phyloP scores from a whole-genome alignment of 2,113 vertebrate genomes.

The Scartelaos histophorus region DNA sequence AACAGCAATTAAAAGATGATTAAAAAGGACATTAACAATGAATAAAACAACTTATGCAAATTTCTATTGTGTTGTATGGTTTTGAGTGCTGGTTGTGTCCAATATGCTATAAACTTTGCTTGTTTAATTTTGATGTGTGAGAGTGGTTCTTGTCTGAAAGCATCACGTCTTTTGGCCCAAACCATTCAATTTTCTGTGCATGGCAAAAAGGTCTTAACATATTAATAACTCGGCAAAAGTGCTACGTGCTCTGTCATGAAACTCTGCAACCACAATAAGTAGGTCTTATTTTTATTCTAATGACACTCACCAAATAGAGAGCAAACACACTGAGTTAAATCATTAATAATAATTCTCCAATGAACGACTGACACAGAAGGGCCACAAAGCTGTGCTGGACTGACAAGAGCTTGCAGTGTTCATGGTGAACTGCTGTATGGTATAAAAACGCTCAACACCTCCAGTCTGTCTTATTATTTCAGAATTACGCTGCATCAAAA shows the following conservation, averaged over 20 bases:
- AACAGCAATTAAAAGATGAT: constrained; percentile 54
- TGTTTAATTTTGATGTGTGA: background rate
- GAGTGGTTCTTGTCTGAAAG: background rate
- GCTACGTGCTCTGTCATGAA: background rate
- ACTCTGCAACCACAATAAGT: background rate
- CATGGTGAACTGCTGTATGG: background rate
- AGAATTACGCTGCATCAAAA: constrained; percentile 32
- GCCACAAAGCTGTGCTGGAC: background rate
- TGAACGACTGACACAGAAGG: background rate
- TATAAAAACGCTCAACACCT: constrained; percentile 1
- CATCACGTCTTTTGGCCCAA: constrained; percentile 2
- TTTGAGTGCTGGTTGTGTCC: constrained; percentile 56
- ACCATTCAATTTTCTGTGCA: background rate
- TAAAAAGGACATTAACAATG: constrained; percentile 78
- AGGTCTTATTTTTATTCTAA: background rate
- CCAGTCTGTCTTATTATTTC: constrained; percentile 19
- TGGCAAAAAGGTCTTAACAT: background rate
- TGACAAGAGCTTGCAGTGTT: background rate
- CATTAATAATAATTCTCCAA: background rate
- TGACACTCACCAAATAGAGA: background rate
- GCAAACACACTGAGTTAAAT: background rate
- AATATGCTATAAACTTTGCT: constrained; percentile 26
- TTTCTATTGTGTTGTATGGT: constrained; percentile 70
- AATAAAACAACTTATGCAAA: constrained; percentile 84
- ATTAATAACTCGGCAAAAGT: background rate